Evolutionary conservation across 2,888 invertebrate species (phyloP).

Genomic region (Diloba caeruleocephala): DNA sequence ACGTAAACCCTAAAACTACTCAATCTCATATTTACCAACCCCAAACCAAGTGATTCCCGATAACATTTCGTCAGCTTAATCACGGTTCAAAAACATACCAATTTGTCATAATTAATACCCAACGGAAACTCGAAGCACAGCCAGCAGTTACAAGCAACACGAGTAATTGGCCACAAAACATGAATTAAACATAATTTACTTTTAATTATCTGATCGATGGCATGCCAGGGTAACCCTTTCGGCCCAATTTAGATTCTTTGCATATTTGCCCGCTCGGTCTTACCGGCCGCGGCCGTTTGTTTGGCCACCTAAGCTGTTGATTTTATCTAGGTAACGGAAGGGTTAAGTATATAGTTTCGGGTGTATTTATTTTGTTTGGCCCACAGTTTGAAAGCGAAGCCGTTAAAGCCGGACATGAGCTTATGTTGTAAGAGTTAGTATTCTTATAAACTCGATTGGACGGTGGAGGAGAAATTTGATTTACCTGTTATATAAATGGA

Average conservation of each 20-base stretch:
- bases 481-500: no score
- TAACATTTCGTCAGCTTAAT: conserved; percentile 36
- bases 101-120: conserved; percentile 64
- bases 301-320: conserved; percentile 61
- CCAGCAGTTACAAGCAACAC: conserved; percentile 40
- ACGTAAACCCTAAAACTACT: conserved; percentile 3
- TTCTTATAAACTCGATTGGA: no score
- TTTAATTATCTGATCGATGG: conserved; percentile 65
- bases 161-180: conserved; percentile 63
- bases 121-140: conserved; percentile 44
- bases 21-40: conserved; percentile 27
- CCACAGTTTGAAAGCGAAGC: background rate
- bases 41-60: conserved; percentile 30
- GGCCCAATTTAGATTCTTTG: conserved; percentile 70
- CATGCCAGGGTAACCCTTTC: conserved; percentile 71
- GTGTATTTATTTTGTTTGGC: conserved; percentile 5
- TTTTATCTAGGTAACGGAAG: conserved; percentile 52
- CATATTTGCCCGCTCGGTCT: conserved; percentile 45
- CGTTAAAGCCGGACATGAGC: background rate
- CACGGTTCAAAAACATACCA: conserved; percentile 37
- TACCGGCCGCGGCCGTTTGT: conserved; percentile 31
- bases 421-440: no score
- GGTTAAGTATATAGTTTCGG: conserved; percentile 35
- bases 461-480: no score
- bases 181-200: conserved; percentile 66